Base-by-base conservation (phyloP, 2,888 invertebrate species). In the Steinernema hermaphroditum region DNA sequence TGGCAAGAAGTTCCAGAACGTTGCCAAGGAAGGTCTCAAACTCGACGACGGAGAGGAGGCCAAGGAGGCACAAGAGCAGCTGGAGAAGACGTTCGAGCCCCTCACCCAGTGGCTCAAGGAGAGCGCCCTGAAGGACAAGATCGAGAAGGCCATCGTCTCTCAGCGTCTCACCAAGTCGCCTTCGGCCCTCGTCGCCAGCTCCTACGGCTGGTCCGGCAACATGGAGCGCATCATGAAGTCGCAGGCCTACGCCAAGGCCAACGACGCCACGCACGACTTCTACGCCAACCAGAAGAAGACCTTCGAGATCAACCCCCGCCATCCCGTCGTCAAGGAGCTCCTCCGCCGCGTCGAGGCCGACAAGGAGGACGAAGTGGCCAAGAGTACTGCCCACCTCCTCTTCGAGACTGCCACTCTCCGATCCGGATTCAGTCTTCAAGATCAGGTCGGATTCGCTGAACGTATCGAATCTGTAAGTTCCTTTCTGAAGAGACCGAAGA, bases 201-300 rank as follows among this genome's bases (percentile, higher is more conserved):
- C 97, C 88, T 98, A 95, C 86, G 98, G 97, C 69, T 98, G 97
- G 98, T 94, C 96, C 0, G 97, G 97, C 0, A 98, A 98, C 89
- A 98, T 98, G 97, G 98, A 98, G 88, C 92, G 98, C 76, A 98
- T 98, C 89, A 98, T 98, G 97, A 98, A 98, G 89, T 97, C 97
- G 0, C 97, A 98, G 88, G 97, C 97, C 49, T 37, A 37, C 12
- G 37, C 37, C 37, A 37, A 37, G 37, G 91, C 98, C 16, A 91
- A 96, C 37, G 97, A 98, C 87, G 92, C 94, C 0, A 93, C 94
- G n/a, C 96, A 97, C 78, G 96, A 97, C 96, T 96, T 97, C 76
- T 98, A 98, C 90, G 98, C 98, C 97, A 93, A 96, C 0, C 96
- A 97, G 80, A 98, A 98, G 91, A 98, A 98, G 89, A 96, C 97